Evolutionary conservation across 2,888 invertebrate genomes (phyloP), one percentile per base, ranked within the genome.

Genomic region (Orthosia gracilis): DNA sequence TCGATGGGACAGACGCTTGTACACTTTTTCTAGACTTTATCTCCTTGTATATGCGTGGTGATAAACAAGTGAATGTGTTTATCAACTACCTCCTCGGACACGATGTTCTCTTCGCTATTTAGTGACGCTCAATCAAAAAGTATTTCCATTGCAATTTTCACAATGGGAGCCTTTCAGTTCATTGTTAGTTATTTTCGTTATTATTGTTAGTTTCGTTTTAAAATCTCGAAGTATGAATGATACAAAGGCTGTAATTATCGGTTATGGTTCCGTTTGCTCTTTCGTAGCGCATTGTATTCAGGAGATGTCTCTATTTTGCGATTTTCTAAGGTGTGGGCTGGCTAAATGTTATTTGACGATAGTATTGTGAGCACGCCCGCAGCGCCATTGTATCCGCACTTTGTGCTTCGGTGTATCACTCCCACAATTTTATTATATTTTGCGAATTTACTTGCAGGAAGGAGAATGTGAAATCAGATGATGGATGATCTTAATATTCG

Each of bases 271-370:
- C 92, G 90, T 92, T 89, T 87, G 92, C 92, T 93, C 89, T 92
- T 93, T 94, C 93, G 93, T 92, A 90, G 88, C 84, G 87, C 91
- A 90, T 96, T 95, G 95, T 96, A 83, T 84, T 85, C 70, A 59
- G 69, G 87, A 88, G 94, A 96, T 95, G 95, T 96, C 96, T 96
- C 94, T 92, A 96, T 96, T 95, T 96, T 94, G 96, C 94, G 94
- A 95, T 94, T 94, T 92, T 95, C 95, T 95, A 96, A 95, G 95
- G 96, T 96, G 95, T 94, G 95, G 96, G 95, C 93, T 92, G 94
- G 94, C 94, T 96, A 96, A 96, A 96, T 94, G 96, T 95, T 96
- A 96, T 96, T 96, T 96, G 95, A 96, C 95, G 95, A 96, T 92
- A 91, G 92, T 90, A 94, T 94, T 94, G 95, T 95, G 91, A 93